Conservation (phyloP, 2,888 invertebrate genomes). For the Eupeodes latifasciatus region DNA sequence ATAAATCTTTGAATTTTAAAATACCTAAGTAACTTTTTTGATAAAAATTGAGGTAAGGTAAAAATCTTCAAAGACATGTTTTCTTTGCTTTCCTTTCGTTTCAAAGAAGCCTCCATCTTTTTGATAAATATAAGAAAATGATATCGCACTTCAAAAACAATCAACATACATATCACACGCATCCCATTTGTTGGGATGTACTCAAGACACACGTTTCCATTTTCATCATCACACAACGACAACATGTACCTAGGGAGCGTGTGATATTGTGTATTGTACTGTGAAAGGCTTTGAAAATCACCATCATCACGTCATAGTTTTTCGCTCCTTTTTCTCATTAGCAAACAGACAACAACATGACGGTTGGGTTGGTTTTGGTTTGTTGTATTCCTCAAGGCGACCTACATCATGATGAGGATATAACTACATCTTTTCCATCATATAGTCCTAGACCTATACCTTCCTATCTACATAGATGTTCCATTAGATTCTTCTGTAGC, state of each 20-base stretch:
- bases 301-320: slow-evolving; percentile 21
- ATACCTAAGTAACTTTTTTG: too few relatives aligned
- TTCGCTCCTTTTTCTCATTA: slow-evolving; percentile 55
- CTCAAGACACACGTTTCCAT: neutral
- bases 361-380: neutral
- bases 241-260: neutral
- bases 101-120: too few relatives aligned
- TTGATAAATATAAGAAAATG: neutral
- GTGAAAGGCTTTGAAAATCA: slow-evolving; percentile 25
- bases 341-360: slow-evolving; percentile 36
- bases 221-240: neutral
- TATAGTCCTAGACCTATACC: too few relatives aligned
- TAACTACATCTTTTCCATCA: slow-evolving; percentile 14
- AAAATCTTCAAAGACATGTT: neutral
- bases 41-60: too few relatives aligned
- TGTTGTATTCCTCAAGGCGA: slow-evolving; percentile 58
- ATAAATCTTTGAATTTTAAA: too few relatives aligned
- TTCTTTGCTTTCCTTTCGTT: too few relatives aligned
- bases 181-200: neutral
- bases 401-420: slow-evolving; percentile 37
- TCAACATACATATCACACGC: slow-evolving; percentile 36
- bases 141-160: slow-evolving; percentile 18
- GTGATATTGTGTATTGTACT: slow-evolving; percentile 37
- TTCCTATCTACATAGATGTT: slow-evolving; percentile 55
- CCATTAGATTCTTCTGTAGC: slow-evolving; percentile 60